Conservation (phyloP, 2,113 vertebrate genomes). For the Cephalopterus ornatus region DNA sequence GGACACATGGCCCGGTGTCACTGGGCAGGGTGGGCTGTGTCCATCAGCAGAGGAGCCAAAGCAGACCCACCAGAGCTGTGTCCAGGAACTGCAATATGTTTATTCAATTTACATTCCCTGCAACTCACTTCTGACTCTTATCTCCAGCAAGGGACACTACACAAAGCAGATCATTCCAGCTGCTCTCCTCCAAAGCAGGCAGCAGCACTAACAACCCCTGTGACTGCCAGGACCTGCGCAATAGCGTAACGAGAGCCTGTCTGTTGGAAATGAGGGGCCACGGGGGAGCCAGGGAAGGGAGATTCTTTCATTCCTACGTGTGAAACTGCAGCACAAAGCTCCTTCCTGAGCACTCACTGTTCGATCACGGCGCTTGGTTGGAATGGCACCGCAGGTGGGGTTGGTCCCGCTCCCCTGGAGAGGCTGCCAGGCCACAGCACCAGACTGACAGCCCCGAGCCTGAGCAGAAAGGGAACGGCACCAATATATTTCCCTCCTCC, state of each 20-base stretch:
- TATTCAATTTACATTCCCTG: background rate
- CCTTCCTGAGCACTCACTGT: background rate
- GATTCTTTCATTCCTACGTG: background rate
- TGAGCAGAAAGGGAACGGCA: background rate
- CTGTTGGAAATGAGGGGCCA: background rate
- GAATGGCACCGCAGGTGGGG: rapidly evolving
- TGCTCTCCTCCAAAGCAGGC: background rate
- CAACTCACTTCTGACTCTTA: background rate
- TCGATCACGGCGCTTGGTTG: rapidly evolving
- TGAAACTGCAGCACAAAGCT: background rate
- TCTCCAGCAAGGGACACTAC: background rate
- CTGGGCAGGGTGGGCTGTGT: background rate
- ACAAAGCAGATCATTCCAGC: background rate
- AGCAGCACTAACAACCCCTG: background rate
- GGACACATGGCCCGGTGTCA: rapidly evolving
- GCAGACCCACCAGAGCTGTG: background rate
- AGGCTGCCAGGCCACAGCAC: background rate
- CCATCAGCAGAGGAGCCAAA: background rate
- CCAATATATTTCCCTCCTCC: background rate
- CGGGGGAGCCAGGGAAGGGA: background rate
- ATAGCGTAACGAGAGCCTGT: background rate
- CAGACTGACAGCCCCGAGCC: background rate
- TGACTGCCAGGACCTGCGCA: background rate
- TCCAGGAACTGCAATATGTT: background rate
- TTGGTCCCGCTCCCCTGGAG: rapidly evolving